Evolutionary conservation across 2,113 vertebrate genomes (phyloP).

Genomic region (Xyrauchen texanus): DNA sequence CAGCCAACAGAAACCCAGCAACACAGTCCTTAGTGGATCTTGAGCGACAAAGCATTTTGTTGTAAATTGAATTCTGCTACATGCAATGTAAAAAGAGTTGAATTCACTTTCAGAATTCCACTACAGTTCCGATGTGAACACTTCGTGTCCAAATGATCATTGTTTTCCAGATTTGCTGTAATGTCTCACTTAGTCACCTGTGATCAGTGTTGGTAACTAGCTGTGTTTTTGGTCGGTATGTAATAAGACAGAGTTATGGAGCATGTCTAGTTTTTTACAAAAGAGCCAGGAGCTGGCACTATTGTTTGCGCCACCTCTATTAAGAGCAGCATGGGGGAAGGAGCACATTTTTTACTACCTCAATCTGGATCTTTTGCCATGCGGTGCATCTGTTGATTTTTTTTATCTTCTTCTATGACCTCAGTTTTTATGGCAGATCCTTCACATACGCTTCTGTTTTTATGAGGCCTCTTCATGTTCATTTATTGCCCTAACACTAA

Average conservation of each 20-base stretch:
- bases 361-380: conserved; percentile 50
- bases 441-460: conserved; percentile 41
- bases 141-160: no score
- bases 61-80: no score
- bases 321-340: conserved; percentile 37
- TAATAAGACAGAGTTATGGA: conserved; percentile 52
- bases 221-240: conserved; percentile 24
- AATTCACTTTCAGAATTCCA: not conserved
- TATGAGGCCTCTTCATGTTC: conserved; percentile 32
- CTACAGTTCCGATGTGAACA: not conserved
- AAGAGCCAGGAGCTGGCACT: conserved; percentile 41
- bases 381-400: conserved; percentile 30
- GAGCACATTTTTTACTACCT: conserved; percentile 51
- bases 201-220: conserved; percentile 39
- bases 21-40: no score
- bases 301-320: conserved; percentile 9
- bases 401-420: conserved; percentile 51
- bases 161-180: not conserved
- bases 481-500: conserved; percentile 12
- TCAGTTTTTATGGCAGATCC: conserved; percentile 39
- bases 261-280: conserved; percentile 53
- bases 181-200: conserved; percentile 12
- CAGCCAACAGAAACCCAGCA: no score
- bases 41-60: no score
- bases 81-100: not conserved